Percentiles rank a stretch among this genome's conserved stretches.
Conservation (phyloP, 2,113 vertebrate species). For the Erythrocercus mccallii region DNA sequence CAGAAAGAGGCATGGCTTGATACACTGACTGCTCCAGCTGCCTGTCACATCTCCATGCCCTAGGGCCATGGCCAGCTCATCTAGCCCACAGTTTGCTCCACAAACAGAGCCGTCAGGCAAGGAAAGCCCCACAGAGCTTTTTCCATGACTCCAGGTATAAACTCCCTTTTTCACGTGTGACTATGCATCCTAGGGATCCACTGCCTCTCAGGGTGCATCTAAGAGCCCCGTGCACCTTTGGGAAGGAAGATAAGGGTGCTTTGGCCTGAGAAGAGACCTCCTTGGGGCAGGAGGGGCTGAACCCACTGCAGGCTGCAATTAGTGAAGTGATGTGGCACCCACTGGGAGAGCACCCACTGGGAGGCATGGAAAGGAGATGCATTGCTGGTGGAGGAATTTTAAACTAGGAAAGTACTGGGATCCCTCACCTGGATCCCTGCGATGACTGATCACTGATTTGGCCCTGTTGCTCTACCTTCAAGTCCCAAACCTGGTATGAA, state of each 20-base stretch:
- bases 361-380: not conserved
- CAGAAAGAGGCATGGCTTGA: not conserved
- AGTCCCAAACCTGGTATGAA: not conserved
- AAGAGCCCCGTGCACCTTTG: not conserved
- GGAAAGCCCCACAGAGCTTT: not conserved
- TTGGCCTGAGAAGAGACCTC: not conserved
- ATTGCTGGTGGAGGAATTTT: not conserved
- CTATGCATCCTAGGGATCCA: not conserved
- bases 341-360: not conserved
- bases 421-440: not conserved
- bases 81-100: not conserved
- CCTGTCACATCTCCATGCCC: not conserved
- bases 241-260: not conserved
- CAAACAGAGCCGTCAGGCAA: not conserved
- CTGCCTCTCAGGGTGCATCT: not conserved
- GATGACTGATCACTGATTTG: not conserved
- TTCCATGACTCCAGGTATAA: not conserved
- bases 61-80: not conserved
- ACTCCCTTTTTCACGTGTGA: rapidly evolving
- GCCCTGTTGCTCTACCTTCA: not conserved
- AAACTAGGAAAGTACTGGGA: not conserved
- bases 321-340: not conserved
- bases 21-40: not conserved
- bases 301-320: not conserved
- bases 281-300: not conserved